A percentile compares a stretch with the other conserved stretches of the same genome.
These are phyloP conservation scores for Rhynchotus rufescens DNA, from an alignment of 2,797 vertebrate genomes.

Conservation along the genomic window DNA sequence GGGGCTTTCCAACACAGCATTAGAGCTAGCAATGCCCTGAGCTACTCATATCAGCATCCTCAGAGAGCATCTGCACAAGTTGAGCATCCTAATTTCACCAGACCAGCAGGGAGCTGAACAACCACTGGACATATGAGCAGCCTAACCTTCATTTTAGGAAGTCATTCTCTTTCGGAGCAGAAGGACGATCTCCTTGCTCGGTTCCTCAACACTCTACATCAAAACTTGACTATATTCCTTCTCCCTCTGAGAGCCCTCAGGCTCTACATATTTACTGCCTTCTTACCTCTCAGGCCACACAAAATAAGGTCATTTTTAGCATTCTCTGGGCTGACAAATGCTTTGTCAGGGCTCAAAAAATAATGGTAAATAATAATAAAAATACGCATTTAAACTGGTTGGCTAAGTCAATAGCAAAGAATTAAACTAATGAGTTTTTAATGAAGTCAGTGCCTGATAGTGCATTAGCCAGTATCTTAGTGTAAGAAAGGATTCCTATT, in stretches of 20 bases:
- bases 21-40: background rate
- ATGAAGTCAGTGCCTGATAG: constrained; percentile 6
- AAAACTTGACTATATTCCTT: background rate
- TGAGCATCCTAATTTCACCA: background rate
- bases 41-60: background rate
- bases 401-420: background rate
- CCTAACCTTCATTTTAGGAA: background rate
- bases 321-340: background rate
- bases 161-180: background rate
- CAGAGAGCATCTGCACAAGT: background rate
- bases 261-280: background rate
- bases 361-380: constrained; percentile 13
- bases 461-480: background rate
- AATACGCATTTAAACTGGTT: background rate
- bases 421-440: constrained; percentile 15
- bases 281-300: background rate
- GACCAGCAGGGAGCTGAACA: background rate
- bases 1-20: background rate
- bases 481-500: background rate
- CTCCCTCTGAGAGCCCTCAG: background rate
- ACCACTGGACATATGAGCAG: background rate
- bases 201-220: background rate
- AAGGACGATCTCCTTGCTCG: background rate
- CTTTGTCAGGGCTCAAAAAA: background rate
- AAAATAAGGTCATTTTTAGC: background rate